phyloP scores from a whole-genome alignment of 2,888 invertebrate genomes.

The Sminthurinus aureus region DNA sequence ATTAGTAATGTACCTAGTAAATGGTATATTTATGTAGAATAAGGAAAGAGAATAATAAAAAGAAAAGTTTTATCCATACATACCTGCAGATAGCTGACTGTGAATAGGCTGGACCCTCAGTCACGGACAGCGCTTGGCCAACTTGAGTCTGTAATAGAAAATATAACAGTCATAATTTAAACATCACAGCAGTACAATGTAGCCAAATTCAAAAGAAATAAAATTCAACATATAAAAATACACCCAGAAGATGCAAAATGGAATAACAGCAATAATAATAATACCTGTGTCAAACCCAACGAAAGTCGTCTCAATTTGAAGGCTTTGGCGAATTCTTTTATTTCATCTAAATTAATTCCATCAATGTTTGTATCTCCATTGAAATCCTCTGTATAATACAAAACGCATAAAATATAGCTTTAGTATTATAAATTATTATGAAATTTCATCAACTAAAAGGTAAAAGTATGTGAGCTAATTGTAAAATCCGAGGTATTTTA shows the following conservation, averaged over 20 bases:
- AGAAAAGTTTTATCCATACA: conserved; percentile 59
- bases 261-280: too few species aligned
- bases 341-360: conserved; percentile 96
- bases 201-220: not conserved
- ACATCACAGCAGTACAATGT: not conserved
- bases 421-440: not conserved
- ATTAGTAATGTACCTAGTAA: too few species aligned
- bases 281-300: conserved; percentile 79
- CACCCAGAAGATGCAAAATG: too few species aligned
- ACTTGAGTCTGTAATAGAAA: conserved; percentile 95
- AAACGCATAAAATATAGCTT: not conserved
- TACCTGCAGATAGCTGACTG: conserved; percentile 99
- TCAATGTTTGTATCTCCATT: conserved; percentile 68
- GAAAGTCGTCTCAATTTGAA: conserved; percentile 94
- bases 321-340: conserved; percentile 92
- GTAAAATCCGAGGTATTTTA: too few species aligned
- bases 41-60: not conserved
- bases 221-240: too few species aligned
- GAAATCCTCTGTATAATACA: not conserved
- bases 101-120: conserved; percentile 97
- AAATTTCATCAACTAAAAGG: not conserved
- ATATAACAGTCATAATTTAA: not conserved
- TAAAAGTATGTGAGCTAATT: too few species aligned
- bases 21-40: not conserved
- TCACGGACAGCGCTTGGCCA: conserved; percentile 94